Evolutionary conservation across 1,140 invertebrate species (phyloP).

Genomic region (Ridgeia piscesae): DNA sequence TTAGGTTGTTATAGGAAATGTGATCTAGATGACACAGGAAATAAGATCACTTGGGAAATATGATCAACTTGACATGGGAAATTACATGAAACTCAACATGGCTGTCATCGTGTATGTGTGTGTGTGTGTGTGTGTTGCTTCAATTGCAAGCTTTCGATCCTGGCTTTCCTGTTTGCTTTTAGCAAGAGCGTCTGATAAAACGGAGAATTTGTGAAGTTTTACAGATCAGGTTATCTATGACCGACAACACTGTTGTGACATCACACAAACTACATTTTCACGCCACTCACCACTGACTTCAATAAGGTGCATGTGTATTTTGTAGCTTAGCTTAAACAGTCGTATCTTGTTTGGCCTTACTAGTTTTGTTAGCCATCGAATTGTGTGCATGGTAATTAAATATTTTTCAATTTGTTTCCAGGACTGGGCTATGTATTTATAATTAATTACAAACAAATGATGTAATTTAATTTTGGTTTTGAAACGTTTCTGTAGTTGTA

Average conservation of each 20-base stretch:
- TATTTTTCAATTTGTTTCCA: not conserved
- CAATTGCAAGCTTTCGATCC: conserved; percentile 14
- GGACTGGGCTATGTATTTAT: no score
- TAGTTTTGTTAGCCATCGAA: not conserved
- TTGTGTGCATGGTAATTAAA: not conserved
- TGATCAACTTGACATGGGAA: not conserved
- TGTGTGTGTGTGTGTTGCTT: conserved; percentile 8
- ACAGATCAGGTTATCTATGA: not conserved
- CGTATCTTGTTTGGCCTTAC: not conserved
- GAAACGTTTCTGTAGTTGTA: no score
- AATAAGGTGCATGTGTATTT: not conserved
- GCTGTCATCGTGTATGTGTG: conserved; percentile 15
- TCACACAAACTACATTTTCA: no score
- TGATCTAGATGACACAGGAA: not conserved
- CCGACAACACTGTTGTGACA: no score
- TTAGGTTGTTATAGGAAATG: not conserved
- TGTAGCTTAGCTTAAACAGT: not conserved
- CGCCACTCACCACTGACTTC: not conserved
- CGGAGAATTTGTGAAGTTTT: not conserved
- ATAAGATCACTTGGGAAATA: not conserved
- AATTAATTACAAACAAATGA: no score
- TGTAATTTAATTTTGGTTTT: no score
- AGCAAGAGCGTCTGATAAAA: not conserved
- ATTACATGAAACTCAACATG: not conserved
- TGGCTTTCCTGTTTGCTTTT: conserved; percentile 13